These are phyloP conservation scores for Phaonia tiefii DNA, from an alignment of 2,888 invertebrate species.

Conservation along the genomic window DNA sequence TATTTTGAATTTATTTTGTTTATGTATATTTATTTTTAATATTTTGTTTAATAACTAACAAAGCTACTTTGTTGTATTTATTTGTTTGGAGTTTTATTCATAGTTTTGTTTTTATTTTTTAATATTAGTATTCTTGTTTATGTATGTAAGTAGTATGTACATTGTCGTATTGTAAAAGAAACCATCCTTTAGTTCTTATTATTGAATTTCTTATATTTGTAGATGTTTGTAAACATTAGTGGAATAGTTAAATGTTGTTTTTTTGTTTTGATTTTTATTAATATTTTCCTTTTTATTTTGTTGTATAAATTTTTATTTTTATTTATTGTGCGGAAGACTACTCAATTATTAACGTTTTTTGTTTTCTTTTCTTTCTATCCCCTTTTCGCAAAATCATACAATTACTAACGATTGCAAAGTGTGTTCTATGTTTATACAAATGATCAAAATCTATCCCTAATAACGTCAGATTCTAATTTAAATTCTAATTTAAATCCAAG, in stretches of 20 bases:
- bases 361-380: slow-evolving; percentile 61
- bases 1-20: background rate
- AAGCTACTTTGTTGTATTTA: slow-evolving; percentile 59
- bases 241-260: slow-evolving; percentile 57
- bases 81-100: slow-evolving; percentile 35
- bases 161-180: slow-evolving; percentile 61
- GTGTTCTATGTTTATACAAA: background rate
- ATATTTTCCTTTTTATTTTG: slow-evolving; percentile 8
- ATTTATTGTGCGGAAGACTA: slow-evolving; percentile 77
- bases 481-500: background rate
- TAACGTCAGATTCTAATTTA: slow-evolving; percentile 66
- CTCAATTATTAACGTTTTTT: slow-evolving; percentile 68
- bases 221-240: slow-evolving; percentile 55
- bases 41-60: slow-evolving; percentile 56
- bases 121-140: slow-evolving; percentile 25
- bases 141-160: slow-evolving; percentile 31
- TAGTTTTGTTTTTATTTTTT: slow-evolving; percentile 47
- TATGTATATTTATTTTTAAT: background rate
- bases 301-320: slow-evolving; percentile 40
- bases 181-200: slow-evolving; percentile 52
- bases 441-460: slow-evolving; percentile 67
- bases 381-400: slow-evolving; percentile 18
- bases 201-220: slow-evolving; percentile 48
- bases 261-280: slow-evolving; percentile 6
- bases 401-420: slow-evolving; percentile 2